These are phyloP conservation scores for Eudemis profundana DNA, from an alignment of 2,888 invertebrate genomes.

Conservation along the genomic window DNA sequence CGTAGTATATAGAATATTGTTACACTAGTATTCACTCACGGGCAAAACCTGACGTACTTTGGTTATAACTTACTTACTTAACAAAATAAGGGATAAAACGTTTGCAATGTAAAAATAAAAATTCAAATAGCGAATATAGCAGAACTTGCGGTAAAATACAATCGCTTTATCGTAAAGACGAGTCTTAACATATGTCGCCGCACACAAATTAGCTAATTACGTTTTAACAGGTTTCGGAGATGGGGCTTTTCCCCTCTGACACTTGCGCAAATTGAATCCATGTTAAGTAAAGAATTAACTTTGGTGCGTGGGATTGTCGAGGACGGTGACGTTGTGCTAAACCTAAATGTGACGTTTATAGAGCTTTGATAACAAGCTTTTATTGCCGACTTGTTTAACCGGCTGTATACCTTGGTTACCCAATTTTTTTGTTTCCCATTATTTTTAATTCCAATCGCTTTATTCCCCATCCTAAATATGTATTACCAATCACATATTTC, in stretches of 20 bases:
- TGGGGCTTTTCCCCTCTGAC: conserved; percentile 29
- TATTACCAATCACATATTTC: no score
- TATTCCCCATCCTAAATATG: no score
- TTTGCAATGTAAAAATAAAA: not conserved
- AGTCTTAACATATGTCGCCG: conserved; percentile 30
- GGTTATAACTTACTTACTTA: not conserved
- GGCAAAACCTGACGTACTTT: no score
- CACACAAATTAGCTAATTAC: conserved; percentile 43
- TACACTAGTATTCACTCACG: no score
- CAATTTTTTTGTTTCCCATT: no score
- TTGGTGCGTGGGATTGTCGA: not conserved
- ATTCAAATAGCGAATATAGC: not conserved
- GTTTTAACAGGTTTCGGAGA: conserved; percentile 37
- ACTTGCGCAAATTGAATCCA: conserved; percentile 38
- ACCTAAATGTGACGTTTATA: not conserved
- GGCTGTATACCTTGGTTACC: no score
- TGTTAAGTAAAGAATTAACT: conserved; percentile 37
- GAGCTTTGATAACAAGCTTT: no score
- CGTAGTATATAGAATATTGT: no score
- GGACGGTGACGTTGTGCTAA: not conserved
- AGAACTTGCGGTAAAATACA: conserved; percentile 11
- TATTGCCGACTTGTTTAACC: no score
- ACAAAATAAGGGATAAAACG: not conserved
- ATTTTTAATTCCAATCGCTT: no score
- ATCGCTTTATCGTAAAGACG: conserved; percentile 11